These are phyloP conservation scores for Stegophylla sp. DNA, from an alignment of 2,888 invertebrate species.

Conservation along the genomic window DNA sequence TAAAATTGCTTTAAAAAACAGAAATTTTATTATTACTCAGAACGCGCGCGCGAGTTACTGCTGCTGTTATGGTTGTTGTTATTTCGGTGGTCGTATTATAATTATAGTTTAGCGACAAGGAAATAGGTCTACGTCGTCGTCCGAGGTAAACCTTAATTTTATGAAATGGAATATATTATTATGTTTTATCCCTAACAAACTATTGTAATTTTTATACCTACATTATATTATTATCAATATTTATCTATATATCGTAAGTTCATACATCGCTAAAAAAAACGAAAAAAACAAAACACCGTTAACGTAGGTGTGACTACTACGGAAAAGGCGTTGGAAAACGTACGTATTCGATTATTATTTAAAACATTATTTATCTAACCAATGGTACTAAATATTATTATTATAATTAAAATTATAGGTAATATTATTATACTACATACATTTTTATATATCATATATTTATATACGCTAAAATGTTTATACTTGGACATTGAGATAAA, in stretches of 20 bases:
- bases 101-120: not conserved
- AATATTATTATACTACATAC: too few relatives aligned
- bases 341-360: not conserved
- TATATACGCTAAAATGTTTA: not conserved
- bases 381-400: slow-evolving; percentile 7
- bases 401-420: too few relatives aligned
- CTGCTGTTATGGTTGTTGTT: not conserved
- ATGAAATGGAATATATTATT: not conserved
- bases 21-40: too few relatives aligned
- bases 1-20: not conserved
- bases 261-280: too few relatives aligned
- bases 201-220: too few relatives aligned
- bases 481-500: slow-evolving; percentile 2
- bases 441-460: slow-evolving; percentile 15
- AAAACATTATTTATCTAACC: not conserved
- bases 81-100: too few relatives aligned
- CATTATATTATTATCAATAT: too few relatives aligned
- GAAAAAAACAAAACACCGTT: too few relatives aligned
- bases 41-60: not conserved
- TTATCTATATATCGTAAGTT: too few relatives aligned
- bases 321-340: not conserved
- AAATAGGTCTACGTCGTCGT: not conserved
- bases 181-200: too few relatives aligned
- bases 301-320: not conserved
- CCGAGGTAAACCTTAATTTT: not conserved